These are phyloP conservation scores for Trachythela sp. DNA, from an alignment of 64 coral and sea anemone species.

Conservation along the genomic window DNA sequence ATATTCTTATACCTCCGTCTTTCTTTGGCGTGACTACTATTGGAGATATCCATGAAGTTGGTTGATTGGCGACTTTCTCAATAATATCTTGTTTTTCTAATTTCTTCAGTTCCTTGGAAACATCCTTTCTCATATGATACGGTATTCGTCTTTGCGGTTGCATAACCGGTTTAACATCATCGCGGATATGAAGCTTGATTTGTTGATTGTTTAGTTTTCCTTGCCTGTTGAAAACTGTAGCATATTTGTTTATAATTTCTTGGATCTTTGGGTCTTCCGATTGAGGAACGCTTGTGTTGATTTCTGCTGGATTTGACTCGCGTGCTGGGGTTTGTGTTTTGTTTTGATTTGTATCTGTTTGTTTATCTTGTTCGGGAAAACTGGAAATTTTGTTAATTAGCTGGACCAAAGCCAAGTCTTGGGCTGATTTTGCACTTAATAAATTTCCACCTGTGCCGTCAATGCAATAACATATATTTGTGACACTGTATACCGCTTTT, in stretches of 20 bases:
- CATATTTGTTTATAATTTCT: too few relatives aligned
- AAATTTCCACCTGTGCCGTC: constrained; percentile 21
- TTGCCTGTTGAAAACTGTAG: constrained; percentile 7
- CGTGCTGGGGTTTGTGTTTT: not conserved
- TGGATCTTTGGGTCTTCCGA: not conserved
- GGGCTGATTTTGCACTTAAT: constrained; percentile 22
- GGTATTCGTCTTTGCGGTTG: too few relatives aligned
- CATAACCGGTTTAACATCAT: constrained; percentile 24
- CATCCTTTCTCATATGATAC: too few relatives aligned
- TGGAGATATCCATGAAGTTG: not conserved
- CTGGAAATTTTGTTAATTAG: not conserved
- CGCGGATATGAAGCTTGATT: constrained; percentile 24
- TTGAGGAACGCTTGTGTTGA: not conserved
- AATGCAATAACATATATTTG: not conserved
- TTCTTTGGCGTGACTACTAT: too few relatives aligned
- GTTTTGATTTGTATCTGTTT: too few relatives aligned
- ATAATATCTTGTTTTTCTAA: too few relatives aligned
- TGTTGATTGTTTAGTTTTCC: constrained; percentile 34
- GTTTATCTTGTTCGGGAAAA: too few relatives aligned
- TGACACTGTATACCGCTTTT: constrained; percentile 7
- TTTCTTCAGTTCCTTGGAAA: too few relatives aligned
- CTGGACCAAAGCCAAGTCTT: constrained; percentile 2
- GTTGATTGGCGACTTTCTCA: too few relatives aligned
- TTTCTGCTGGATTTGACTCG: not conserved
- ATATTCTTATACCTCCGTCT: too few relatives aligned